Percentiles rank a stretch among this genome's conserved stretches.
phyloP scores from a whole-genome alignment of 1,140 invertebrate species.

The Eumaeus atala region DNA sequence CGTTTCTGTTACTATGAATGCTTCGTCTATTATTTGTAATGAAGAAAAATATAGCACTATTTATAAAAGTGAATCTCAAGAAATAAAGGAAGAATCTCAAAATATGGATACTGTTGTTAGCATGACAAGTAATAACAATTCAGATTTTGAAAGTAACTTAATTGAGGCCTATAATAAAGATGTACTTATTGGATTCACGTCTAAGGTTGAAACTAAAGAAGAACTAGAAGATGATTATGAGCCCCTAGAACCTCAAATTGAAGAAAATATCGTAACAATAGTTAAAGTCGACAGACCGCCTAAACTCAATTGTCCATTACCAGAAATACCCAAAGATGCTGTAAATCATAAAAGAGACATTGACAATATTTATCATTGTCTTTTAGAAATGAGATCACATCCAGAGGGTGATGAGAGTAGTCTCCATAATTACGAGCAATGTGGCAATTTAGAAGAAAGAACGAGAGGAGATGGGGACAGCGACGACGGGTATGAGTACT shows the following conservation, averaged over 20 bases:
- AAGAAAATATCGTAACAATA: conserved; percentile 45
- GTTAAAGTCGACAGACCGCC: conserved; percentile 50
- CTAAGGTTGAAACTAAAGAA: conserved; percentile 43
- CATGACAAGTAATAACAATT: conserved; percentile 35
- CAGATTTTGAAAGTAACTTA: conserved; percentile 62
- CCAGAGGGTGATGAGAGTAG: conserved; percentile 64
- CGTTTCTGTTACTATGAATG: conserved; percentile 44
- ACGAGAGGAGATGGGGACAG: conserved; percentile 62
- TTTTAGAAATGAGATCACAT: conserved; percentile 62
- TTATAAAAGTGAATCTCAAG: conserved; percentile 32
- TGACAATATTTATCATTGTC: conserved; percentile 67
- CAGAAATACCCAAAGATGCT: conserved; percentile 59
- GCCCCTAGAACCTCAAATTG: conserved; percentile 53
- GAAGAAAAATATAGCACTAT: conserved; percentile 26
- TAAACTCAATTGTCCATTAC: conserved; percentile 69
- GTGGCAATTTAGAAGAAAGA: conserved; percentile 57
- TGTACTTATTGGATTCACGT: conserved; percentile 49
- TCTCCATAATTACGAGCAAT: conserved; percentile 68
- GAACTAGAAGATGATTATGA: conserved; percentile 66
- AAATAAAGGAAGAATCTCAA: conserved; percentile 38
- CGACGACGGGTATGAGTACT: conserved; percentile 71
- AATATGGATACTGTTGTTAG: conserved; percentile 4
- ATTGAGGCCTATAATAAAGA: conserved; percentile 68
- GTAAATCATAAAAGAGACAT: conserved; percentile 22
- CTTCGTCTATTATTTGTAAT: conserved; percentile 27